Conservation (phyloP, 1,140 invertebrate species). For the Centruroides sculpturatus region DNA sequence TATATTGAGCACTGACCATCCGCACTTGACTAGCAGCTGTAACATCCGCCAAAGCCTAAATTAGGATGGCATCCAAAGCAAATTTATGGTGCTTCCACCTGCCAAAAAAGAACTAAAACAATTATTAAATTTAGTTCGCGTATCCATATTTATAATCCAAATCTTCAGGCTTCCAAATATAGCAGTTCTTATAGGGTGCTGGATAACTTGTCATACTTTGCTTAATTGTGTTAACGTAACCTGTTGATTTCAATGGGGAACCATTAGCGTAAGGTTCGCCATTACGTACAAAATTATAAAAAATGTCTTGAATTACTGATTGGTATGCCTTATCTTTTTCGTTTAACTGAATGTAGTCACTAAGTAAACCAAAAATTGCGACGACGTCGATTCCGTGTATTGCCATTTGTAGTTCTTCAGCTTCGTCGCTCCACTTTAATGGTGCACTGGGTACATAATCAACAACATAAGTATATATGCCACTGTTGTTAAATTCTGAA, state of each 20-base stretch:
- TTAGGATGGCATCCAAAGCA: too few species aligned
- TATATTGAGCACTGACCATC: too few species aligned
- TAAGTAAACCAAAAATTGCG: slow-evolving; percentile 51
- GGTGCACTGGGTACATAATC: slow-evolving; percentile 31
- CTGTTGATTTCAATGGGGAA: slow-evolving; percentile 45
- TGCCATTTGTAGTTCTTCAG: slow-evolving; percentile 23
- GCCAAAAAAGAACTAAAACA: too few species aligned
- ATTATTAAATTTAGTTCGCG: too few species aligned
- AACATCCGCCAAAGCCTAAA: too few species aligned
- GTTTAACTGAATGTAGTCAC: slow-evolving; percentile 49
- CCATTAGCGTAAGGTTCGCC: slow-evolving; percentile 32
- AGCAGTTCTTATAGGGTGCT: slow-evolving; percentile 37
- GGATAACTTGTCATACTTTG: not conserved
- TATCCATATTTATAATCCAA: too few species aligned
- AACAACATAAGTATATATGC: slow-evolving; percentile 55
- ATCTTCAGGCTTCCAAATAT: slow-evolving; percentile 40
- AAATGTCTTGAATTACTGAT: slow-evolving; percentile 59
- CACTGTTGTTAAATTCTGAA: slow-evolving; percentile 32
- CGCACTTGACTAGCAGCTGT: too few species aligned
- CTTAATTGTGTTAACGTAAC: slow-evolving; percentile 39
- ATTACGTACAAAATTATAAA: slow-evolving; percentile 57
- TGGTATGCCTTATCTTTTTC: slow-evolving; percentile 45
- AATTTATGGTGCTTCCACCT: too few species aligned
- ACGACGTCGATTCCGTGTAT: slow-evolving; percentile 51
- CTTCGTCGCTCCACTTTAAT: slow-evolving; percentile 5